These are phyloP conservation scores for Forpus xanthops DNA, from an alignment of 2,797 vertebrate species.

Conservation along the genomic window DNA sequence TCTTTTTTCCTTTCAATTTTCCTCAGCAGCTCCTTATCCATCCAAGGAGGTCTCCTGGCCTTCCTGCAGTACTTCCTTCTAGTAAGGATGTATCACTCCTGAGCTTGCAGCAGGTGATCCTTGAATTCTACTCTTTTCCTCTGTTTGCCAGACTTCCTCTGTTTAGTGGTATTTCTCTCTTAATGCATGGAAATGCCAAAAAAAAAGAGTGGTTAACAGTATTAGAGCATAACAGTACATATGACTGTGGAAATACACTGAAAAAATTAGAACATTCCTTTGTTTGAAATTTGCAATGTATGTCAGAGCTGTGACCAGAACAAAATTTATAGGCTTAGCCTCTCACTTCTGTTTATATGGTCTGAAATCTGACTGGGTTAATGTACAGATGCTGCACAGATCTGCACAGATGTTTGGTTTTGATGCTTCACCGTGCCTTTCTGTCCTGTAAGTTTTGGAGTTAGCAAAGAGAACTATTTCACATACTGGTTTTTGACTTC, in stretches of 20 bases:
- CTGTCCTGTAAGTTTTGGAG: not conserved
- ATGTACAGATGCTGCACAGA: not conserved
- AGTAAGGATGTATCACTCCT: too few relatives aligned
- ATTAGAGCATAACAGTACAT: not conserved
- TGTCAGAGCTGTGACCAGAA: not conserved
- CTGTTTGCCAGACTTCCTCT: not conserved
- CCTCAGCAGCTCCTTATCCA: too few relatives aligned
- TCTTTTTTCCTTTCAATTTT: too few relatives aligned
- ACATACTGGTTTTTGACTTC: not conserved
- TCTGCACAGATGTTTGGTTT: not conserved
- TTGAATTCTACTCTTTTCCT: not conserved
- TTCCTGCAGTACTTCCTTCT: too few relatives aligned
- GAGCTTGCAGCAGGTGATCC: too few relatives aligned
- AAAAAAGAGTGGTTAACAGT: not conserved
- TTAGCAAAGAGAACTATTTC: not conserved
- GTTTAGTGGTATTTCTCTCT: not conserved
- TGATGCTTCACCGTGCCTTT: rapidly evolving
- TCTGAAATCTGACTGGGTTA: not conserved
- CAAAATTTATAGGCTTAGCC: not conserved
- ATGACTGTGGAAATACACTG: not conserved
- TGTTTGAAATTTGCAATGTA: not conserved
- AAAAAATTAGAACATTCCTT: not conserved
- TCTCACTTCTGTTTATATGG: not conserved
- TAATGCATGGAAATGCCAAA: not conserved
- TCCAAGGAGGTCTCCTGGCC: too few relatives aligned